These are phyloP conservation scores for Operophtera brumata DNA, from an alignment of 2,888 invertebrate genomes.

Conservation along the genomic window DNA sequence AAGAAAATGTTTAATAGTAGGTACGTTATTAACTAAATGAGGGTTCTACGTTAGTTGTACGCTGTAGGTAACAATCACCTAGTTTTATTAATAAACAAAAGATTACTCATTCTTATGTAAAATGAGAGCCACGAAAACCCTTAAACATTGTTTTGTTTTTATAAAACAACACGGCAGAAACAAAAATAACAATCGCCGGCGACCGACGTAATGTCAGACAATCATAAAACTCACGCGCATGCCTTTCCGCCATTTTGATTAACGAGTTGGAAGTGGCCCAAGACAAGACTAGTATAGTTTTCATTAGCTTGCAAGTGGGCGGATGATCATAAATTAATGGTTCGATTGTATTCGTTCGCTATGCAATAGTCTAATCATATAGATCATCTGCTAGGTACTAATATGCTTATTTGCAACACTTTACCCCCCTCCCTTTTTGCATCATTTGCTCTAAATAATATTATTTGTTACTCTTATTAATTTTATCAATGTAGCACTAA, in stretches of 20 bases:
- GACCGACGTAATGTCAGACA: constrained; percentile 36
- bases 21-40: too few species aligned
- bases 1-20: too few species aligned
- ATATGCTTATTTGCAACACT: too few species aligned
- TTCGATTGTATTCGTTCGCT: neutral
- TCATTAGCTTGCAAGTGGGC: constrained; percentile 21
- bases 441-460: too few species aligned
- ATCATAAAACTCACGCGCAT: constrained; percentile 64
- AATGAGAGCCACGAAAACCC: constrained; percentile 7
- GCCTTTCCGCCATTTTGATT: constrained; percentile 70
- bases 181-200: constrained; percentile 17
- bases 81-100: too few species aligned
- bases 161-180: constrained; percentile 7
- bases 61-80: too few species aligned
- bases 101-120: neutral
- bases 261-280: constrained; percentile 66
- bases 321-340: constrained; percentile 14
- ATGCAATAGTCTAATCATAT: too few species aligned
- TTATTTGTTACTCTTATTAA: too few species aligned
- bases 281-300: constrained; percentile 38
- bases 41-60: too few species aligned
- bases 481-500: too few species aligned
- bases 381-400: too few species aligned
- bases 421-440: too few species aligned
- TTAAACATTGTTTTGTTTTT: constrained; percentile 16